Conservation (phyloP, 1,140 invertebrate species). For the Anagrus nilaparvatae region DNA sequence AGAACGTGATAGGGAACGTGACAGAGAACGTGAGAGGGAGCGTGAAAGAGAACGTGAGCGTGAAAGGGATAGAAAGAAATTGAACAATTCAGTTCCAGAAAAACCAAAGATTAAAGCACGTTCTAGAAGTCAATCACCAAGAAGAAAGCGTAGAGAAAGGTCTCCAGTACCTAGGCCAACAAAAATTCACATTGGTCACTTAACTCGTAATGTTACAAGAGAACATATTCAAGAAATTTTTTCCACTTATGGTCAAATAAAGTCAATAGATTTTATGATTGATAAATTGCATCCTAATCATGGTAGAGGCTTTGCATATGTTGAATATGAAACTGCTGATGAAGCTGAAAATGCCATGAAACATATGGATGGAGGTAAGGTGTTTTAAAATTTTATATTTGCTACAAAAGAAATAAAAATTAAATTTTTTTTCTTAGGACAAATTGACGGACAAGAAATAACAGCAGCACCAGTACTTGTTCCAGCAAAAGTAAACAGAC, state of each 20-base stretch:
- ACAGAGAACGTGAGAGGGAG: constrained; percentile 31
- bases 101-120: constrained; percentile 47
- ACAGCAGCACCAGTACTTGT: constrained; percentile 82
- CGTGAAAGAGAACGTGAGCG: constrained; percentile 6
- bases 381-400: constrained; percentile 1
- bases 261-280: constrained; percentile 78
- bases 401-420: constrained; percentile 2
- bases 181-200: constrained; percentile 84
- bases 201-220: constrained; percentile 86
- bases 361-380: constrained; percentile 92
- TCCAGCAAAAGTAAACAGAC: constrained; percentile 60
- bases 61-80: constrained; percentile 42
- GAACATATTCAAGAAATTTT: constrained; percentile 96
- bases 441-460: constrained; percentile 88
- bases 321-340: constrained; percentile 87
- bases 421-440: constrained; percentile 40
- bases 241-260: constrained; percentile 81
- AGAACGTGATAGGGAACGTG: constrained; percentile 35
- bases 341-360: constrained; percentile 98
- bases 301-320: constrained; percentile 84
- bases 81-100: constrained; percentile 41
- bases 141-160: constrained; percentile 57
- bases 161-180: constrained; percentile 77
- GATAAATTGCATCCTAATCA: constrained; percentile 80
- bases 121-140: constrained; percentile 45